phyloP scores from a whole-genome alignment of 2,797 vertebrate species.

The Rhinophrynus dorsalis region DNA sequence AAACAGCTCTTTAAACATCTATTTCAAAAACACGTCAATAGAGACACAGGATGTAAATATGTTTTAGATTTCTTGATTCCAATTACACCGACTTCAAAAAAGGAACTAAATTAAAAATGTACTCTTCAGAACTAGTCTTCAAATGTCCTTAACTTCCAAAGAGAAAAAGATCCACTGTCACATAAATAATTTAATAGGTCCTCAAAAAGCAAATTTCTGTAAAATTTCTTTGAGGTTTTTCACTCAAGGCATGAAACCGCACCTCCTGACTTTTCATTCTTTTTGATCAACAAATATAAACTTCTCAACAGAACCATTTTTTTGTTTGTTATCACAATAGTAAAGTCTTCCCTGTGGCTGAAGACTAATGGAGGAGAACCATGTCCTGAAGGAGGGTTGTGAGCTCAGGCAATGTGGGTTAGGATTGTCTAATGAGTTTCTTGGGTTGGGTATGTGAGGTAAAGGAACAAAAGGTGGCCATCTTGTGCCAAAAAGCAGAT shows the following conservation, averaged over 20 bases:
- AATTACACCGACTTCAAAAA: conserved; percentile 45
- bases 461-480: too few species aligned
- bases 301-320: too few species aligned
- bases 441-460: too few species aligned
- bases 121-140: conserved; percentile 53
- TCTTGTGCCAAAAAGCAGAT: too few species aligned
- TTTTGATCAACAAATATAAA: conserved; percentile 32
- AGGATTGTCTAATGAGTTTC: too few species aligned
- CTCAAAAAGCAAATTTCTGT: conserved; percentile 58
- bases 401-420: too few species aligned
- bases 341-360: too few species aligned
- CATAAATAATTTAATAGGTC: conserved; percentile 58
- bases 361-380: too few species aligned
- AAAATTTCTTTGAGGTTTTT: conserved; percentile 58
- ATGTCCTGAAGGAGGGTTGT: too few species aligned
- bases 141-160: conserved; percentile 51
- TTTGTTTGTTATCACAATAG: too few species aligned
- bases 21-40: conserved; percentile 46
- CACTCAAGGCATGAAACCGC: conserved; percentile 35
- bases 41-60: conserved; percentile 21
- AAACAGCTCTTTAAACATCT: conserved; percentile 33
- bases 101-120: conserved; percentile 53
- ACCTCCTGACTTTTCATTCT: conserved; percentile 45
- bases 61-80: background rate
- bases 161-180: conserved; percentile 1